Percentiles rank a stretch among this genome's conserved stretches.
phyloP scores from a whole-genome alignment of 2,113 vertebrate species.

The Lepidothrix coronata region DNA sequence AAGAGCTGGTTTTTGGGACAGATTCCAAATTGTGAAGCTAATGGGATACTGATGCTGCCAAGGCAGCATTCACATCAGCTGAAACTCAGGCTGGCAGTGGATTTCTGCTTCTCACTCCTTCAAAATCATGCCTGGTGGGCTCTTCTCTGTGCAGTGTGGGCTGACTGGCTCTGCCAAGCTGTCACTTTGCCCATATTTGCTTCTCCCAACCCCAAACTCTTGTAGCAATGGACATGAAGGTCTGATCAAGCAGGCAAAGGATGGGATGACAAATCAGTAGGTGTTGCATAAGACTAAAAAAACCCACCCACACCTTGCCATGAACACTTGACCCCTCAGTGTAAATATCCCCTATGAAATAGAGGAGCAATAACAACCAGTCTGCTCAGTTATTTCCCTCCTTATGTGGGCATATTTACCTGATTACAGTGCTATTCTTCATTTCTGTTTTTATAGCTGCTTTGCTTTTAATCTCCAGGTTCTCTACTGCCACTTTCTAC shows the following conservation, averaged over 20 bases:
- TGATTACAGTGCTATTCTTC: neutral
- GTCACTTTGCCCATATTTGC: neutral
- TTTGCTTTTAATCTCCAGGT: neutral
- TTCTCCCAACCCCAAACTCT: neutral
- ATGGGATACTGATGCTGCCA: neutral
- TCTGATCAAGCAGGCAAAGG: neutral
- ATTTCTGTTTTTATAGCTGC: neutral
- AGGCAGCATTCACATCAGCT: neutral
- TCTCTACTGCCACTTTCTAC: neutral
- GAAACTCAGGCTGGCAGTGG: neutral
- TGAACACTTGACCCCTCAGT: neutral
- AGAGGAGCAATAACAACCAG: neutral
- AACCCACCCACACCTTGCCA: neutral
- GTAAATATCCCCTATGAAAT: neutral
- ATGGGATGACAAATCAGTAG: neutral
- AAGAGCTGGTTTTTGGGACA: neutral
- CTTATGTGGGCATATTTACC: neutral
- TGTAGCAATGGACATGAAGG: neutral
- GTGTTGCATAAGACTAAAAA: neutral
- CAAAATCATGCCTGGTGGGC: neutral
- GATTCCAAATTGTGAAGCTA: neutral
- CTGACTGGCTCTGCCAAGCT: neutral
- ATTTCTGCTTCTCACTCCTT: neutral
- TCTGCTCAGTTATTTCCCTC: neutral
- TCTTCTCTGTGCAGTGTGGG: neutral